Conservation (phyloP, 2,888 invertebrate genomes). For the Allacma fusca region DNA sequence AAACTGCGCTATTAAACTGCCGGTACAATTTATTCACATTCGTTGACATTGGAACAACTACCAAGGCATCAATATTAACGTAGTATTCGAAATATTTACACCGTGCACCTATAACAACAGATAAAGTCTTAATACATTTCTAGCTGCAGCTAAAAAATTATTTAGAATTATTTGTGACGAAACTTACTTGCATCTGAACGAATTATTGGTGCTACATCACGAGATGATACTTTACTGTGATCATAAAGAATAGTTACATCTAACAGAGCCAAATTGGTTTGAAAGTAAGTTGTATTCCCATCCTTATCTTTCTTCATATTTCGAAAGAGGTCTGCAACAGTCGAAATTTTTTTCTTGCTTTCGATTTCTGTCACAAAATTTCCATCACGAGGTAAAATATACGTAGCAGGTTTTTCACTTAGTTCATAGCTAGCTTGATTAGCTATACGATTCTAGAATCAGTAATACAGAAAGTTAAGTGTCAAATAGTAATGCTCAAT, state of each 20-base stretch:
- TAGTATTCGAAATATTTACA: constrained; percentile 60
- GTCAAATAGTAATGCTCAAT: too few species aligned
- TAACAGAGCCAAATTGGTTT: constrained; percentile 50
- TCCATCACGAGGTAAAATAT: constrained; percentile 53
- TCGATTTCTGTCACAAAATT: constrained; percentile 36
- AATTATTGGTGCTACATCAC: constrained; percentile 54
- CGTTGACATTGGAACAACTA: constrained; percentile 50
- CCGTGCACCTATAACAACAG: constrained; percentile 51
- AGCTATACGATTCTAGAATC: constrained; percentile 49
- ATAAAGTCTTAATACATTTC: constrained; percentile 20
- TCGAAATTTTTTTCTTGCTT: constrained; percentile 18
- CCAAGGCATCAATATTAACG: constrained; percentile 55
- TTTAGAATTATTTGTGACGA: too few species aligned
- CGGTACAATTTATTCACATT: constrained; percentile 49
- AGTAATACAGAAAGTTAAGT: too few species aligned
- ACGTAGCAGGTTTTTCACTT: constrained; percentile 45
- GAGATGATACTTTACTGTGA: constrained; percentile 52
- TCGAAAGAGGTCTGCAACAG: constrained; percentile 44
- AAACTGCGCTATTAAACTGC: constrained; percentile 55
- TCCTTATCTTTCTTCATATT: constrained; percentile 37
- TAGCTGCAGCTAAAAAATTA: not conserved
- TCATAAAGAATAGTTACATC: constrained; percentile 55
- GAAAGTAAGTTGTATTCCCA: constrained; percentile 47
- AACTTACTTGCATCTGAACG: constrained; percentile 54
- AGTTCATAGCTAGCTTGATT: constrained; percentile 58